A percentile compares a stretch with the other conserved stretches of the same genome.
These are phyloP conservation scores for Tachyglossus aculeatus DNA, from an alignment of 2,797 vertebrate species.

Conservation along the genomic window DNA sequence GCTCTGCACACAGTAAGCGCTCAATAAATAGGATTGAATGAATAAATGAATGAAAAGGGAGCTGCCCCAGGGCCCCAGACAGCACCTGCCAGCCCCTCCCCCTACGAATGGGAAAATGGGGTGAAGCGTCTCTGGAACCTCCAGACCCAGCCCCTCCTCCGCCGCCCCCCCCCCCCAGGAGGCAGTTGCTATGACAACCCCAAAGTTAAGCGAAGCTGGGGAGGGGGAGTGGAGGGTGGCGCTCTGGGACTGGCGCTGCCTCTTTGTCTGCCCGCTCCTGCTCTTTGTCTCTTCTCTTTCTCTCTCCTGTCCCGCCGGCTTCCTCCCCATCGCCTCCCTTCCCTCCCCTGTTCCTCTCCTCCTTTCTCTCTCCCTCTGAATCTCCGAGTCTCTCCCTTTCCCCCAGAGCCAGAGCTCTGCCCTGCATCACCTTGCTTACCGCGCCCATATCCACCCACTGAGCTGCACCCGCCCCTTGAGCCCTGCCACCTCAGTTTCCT, in stretches of 20 bases:
- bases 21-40: too few relatives aligned
- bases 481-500: too few relatives aligned
- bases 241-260: too few relatives aligned
- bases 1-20: too few relatives aligned
- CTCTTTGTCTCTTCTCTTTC: conserved; percentile 60
- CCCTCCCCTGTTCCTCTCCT: neutral
- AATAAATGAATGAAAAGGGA: neutral
- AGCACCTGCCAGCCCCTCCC: neutral
- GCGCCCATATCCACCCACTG: too few relatives aligned
- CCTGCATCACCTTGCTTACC: too few relatives aligned
- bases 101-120: too few relatives aligned
- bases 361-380: conserved; percentile 10
- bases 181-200: conserved; percentile 61
- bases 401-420: neutral
- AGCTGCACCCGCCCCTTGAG: too few relatives aligned
- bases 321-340: conserved; percentile 29
- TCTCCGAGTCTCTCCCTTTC: neutral
- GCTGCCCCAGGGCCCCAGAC: too few relatives aligned
- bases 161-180: conserved; percentile 24
- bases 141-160: neutral
- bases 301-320: too few relatives aligned
- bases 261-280: conserved; percentile 74
- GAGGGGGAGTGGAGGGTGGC: too few relatives aligned
- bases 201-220: conserved; percentile 51
- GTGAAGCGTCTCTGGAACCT: too few relatives aligned